These are phyloP conservation scores for Nemotelus pantherinus DNA, from an alignment of 2,888 invertebrate species.

Conservation along the genomic window DNA sequence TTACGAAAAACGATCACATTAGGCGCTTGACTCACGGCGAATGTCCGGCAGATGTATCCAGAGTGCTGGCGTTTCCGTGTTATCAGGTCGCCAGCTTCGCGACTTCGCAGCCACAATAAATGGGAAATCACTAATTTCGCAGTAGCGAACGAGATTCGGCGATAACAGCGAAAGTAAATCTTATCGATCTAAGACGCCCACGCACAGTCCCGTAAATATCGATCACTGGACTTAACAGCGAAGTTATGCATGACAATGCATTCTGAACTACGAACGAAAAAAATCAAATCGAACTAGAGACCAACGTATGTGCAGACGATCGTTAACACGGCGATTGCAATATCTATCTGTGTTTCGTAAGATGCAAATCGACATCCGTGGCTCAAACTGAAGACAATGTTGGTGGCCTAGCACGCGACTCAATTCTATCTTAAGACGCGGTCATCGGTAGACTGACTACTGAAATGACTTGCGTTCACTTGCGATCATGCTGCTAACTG, in stretches of 20 bases:
- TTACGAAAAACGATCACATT: conserved; percentile 34
- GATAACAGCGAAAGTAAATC: conserved; percentile 34
- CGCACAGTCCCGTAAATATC: background rate
- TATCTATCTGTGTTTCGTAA: background rate
- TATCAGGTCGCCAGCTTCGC: conserved; percentile 9
- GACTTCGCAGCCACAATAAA: background rate
- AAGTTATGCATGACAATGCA: conserved; percentile 10
- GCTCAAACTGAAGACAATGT: conserved; percentile 6
- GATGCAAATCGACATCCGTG: conserved; percentile 12
- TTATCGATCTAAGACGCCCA: background rate
- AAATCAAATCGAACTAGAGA: background rate
- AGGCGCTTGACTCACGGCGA: conserved; percentile 17
- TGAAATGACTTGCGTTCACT: conserved; percentile 31
- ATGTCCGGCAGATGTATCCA: conserved; percentile 7
- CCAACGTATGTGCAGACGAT: background rate
- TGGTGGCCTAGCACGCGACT: conserved; percentile 42
- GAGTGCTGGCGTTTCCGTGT: conserved; percentile 4
- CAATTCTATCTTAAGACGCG: conserved; percentile 47
- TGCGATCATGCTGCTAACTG: conserved; percentile 37
- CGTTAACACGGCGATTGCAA: background rate
- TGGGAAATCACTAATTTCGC: background rate
- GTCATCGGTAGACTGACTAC: conserved; percentile 48
- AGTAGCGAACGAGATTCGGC: background rate
- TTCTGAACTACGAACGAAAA: background rate
- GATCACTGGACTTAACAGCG: background rate